Evolutionary conservation across 2,113 vertebrate genomes (phyloP), one percentile per base, ranked within the genome.

Genomic region (Petaurus breviceps): DNA sequence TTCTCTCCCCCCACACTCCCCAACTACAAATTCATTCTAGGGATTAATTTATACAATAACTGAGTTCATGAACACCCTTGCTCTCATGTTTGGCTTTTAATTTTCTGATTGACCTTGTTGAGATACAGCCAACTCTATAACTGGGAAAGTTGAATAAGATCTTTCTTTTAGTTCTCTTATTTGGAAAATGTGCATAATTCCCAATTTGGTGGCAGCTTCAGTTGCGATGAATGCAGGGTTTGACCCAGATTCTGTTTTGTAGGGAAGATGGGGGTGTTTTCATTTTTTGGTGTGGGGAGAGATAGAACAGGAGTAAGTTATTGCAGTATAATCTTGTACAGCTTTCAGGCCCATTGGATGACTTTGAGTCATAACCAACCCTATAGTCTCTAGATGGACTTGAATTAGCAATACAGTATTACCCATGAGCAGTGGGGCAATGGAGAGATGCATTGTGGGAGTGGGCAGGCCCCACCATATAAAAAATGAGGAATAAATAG

Each of bases 21-120:
- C n/a, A 43, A 84, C 37, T 84, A 43, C 84, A 96, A 24, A 90
- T 28, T 25, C 26, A 53, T 93, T 95, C 96, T 94, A 95, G 51
- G 31, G 49, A 43, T 94, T 94, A 43, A 89, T 93, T 96, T 9
- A 43, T 3, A 90, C 96, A 89, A 55, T 25, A 94, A 16, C 10
- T 51, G 68, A 53, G 61, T 95, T 91, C 43, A 93, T 57, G 68
- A 94, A 92, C 19, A 84, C 77, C 77, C 43, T 50, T 91, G 23
- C 23, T 9, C 68, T 55, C 43, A 90, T 94, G 46, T 51, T 52
- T 95, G 11, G 37, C 23, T 93, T 84, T 90, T 92, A 93, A 92
- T 92, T 90, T 94, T 91, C 23, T 94, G 52, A 95, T 77, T 46
- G 5, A 52, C 92, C 91, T 95, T 94, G 68, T 91, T 55, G 49